Base-by-base conservation (phyloP, 23 tunicate genomes). In the Trididemnum clinides region DNA sequence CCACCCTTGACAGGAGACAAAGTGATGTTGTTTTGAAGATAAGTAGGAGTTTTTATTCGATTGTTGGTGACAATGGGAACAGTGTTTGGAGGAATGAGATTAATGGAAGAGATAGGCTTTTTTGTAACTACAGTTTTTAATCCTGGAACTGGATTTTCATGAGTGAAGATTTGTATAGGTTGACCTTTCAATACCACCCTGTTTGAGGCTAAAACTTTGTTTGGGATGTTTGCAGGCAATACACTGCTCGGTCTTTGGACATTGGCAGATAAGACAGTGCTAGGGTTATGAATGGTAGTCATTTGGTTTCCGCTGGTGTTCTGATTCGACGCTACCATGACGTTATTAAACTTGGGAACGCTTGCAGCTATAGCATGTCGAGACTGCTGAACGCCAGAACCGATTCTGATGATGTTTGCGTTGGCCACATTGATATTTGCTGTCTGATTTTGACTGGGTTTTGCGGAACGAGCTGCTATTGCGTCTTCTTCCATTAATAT, bases 1-100 rank as follows among this genome's bases (percentile, higher is more conserved):
- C 84, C 83, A 35, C 85, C 85, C 70, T 87, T 87, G 0, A 80
- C 73, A 1, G 91, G 91, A 15, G 91, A 87, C 19, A 87, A 57
- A 1, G 85, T 80, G 1, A 79, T n/a, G 78, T 71, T 87, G 22
- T 71, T 71, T 32, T 51, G 39, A n/a, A 66, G 22, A 33, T 29
- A 27, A 85, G 30, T 18, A 66, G 73, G 23, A 73, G 50, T 22
- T 79, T 85, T 58, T n/a, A n/a, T n/a, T n/a, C n/a, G n/a, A n/a
- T n/a, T 64, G 77, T 25, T 33, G 18, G 58, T 28, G 2, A 30
- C 80, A 70, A 51, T 29, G 23, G 78, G 18, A 28, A 38, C 38
- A 29, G 23, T 27, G 31, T 26, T 33, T 23, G 50, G 63, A 23
- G 78, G 33, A 2, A 6, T 37, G 51, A 49, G 12, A 10, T 2